Evolutionary conservation across 2,797 vertebrate species (phyloP).

Genomic region (Triplophysa bombifrons): DNA sequence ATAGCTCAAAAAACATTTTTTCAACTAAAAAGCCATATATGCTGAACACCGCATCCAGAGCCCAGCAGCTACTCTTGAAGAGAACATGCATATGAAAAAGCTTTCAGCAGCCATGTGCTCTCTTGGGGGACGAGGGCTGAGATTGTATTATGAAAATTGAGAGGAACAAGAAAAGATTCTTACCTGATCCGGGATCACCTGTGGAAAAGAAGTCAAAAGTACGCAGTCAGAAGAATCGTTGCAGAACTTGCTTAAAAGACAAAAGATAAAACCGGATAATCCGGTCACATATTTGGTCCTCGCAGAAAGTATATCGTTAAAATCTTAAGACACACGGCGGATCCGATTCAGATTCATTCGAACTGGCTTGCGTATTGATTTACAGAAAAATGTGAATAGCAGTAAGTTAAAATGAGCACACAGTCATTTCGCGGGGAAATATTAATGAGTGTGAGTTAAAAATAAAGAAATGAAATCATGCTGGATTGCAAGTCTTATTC

Average conservation of each 20-base stretch:
- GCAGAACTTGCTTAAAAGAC: slow-evolving; percentile 15
- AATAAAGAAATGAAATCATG: slow-evolving; percentile 12
- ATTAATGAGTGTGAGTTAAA: slow-evolving; percentile 9
- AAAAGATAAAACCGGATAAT: slow-evolving; percentile 13
- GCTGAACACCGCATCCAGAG: slow-evolving; percentile 12
- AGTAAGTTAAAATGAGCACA: not conserved
- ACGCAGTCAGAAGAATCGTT: slow-evolving; percentile 46
- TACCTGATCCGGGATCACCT: slow-evolving; percentile 55
- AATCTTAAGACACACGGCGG: not conserved
- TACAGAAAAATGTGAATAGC: not conserved
- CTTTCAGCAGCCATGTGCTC: slow-evolving; percentile 19
- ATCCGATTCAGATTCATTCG: not conserved
- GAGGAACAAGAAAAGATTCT: slow-evolving; percentile 28
- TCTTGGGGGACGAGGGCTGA: slow-evolving; percentile 37
- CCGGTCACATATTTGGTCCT: slow-evolving; percentile 18
- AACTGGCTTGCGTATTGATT: slow-evolving; percentile 13
- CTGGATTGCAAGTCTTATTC: slow-evolving; percentile 3
- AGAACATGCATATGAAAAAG: slow-evolving; percentile 25
- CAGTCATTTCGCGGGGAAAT: not conserved
- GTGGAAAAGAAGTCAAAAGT: slow-evolving; percentile 44
- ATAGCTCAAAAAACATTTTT: not conserved
- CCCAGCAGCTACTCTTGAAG: not conserved
- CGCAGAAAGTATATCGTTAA: not conserved
- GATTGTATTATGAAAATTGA: slow-evolving; percentile 30
- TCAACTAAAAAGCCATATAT: not conserved